Conservation (phyloP, 2,797 vertebrate genomes). For the Zalophus californianus region DNA sequence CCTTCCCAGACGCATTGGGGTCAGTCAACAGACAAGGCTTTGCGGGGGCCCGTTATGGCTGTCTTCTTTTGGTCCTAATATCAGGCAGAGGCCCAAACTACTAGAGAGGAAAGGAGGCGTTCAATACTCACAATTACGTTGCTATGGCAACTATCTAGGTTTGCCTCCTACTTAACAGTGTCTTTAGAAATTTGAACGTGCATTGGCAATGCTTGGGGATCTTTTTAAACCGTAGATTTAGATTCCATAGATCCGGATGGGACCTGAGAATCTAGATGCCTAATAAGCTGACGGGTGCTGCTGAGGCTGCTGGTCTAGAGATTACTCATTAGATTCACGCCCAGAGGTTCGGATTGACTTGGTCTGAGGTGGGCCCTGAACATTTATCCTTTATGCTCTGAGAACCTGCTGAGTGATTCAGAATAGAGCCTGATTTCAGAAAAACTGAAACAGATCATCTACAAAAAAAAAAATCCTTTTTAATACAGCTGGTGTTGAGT, state of each 20-base stretch:
- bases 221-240: neutral
- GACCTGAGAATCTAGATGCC: neutral
- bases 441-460: conserved; percentile 34
- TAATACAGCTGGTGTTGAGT: conserved; percentile 8
- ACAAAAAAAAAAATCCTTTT: neutral
- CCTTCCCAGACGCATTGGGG: neutral
- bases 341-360: neutral
- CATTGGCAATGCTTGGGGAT: neutral
- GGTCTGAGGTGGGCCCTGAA: conserved; percentile 1
- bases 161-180: neutral
- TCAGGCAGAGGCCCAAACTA: neutral
- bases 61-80: conserved; percentile 18
- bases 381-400: conserved; percentile 6
- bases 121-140: neutral
- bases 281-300: neutral
- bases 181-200: neutral
- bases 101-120: neutral
- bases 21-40: neutral
- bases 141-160: neutral
- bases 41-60: neutral
- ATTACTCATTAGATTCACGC: neutral
- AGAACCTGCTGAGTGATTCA: neutral
- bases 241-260: neutral
- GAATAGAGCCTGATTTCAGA: conserved; percentile 52
- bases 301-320: neutral